A percentile compares a stretch with the other conserved stretches of the same genome.
phyloP scores from a whole-genome alignment of 1,140 invertebrate species.

The Drosophila jambulina region DNA sequence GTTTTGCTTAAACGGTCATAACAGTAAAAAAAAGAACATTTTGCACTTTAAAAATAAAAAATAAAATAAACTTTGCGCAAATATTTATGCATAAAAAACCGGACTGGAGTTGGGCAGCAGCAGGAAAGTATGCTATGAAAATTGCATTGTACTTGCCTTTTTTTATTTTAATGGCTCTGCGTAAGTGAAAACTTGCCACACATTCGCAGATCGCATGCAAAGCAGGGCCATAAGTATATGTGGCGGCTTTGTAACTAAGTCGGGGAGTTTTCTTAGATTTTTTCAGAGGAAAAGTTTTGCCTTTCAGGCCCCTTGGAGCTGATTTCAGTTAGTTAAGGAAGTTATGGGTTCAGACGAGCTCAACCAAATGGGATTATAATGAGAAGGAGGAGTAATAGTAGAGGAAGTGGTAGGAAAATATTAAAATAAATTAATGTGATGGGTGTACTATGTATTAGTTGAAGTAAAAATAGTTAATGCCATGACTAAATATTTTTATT shows the following conservation, averaged over 20 bases:
- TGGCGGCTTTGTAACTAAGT: constrained; percentile 49
- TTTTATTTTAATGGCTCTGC: constrained; percentile 53
- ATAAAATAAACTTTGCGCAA: constrained; percentile 35
- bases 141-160: constrained; percentile 54
- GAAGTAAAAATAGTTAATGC: not conserved
- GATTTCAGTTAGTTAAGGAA: constrained; percentile 27
- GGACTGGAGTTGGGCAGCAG: constrained; percentile 6
- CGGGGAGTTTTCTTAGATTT: constrained; percentile 37
- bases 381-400: not conserved
- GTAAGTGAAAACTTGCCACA: constrained; percentile 70
- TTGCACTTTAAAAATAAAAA: constrained; percentile 36
- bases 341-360: constrained; percentile 5
- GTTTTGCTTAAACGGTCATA: constrained; percentile 80
- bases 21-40: constrained; percentile 70
- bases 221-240: constrained; percentile 33
- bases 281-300: constrained; percentile 19
- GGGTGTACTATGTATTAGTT: not conserved
- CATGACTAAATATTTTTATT: too few species aligned
- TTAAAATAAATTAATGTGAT: not conserved
- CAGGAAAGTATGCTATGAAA: constrained; percentile 62
- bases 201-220: constrained; percentile 49
- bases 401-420: not conserved
- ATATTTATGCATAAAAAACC: constrained; percentile 57
- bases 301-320: constrained; percentile 2
- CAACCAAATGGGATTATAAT: constrained; percentile 15